Evolutionary conservation across 2,113 vertebrate genomes (phyloP), one percentile per base, ranked within the genome.

Genomic region (Erythrocebus patas): DNA sequence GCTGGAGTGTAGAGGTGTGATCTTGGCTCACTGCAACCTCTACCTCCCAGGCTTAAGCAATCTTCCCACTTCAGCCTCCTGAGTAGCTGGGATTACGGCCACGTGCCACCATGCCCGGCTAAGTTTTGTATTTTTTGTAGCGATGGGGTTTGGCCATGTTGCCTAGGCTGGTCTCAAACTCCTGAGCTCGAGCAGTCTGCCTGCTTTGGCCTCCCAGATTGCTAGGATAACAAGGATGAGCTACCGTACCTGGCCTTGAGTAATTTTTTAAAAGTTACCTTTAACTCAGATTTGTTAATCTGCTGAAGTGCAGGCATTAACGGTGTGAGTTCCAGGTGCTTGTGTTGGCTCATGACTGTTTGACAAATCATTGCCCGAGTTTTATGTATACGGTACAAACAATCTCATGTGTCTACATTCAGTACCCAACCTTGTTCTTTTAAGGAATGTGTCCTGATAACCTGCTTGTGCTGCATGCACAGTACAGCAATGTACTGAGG

Each of bases 231-330:
- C 32, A 68, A 32, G 16, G 30, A 68, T n/a, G 6, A 68, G 66
- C 66, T 35, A n/a, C 66, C 3, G 8, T 17, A 35, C 32, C 32
- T 68, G 66, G 66, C 66, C 32, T 30, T 12, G 18, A 38, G 50
- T 81, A 40, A 66, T 66, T 90, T 80, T 92, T 93, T 61, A n/a
- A 55, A 89, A 87, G 52, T 93, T 87, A 76, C 40, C 48, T 80
- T 93, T 88, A 73, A 87, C 43, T 94, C 52, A 17, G 16, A 45
- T 52, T 91, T 96, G 38, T 94, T 61, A 27, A 38, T 61, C 30
- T 66, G 6, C 64, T 57, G 40, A 87, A 80, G 6, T 52, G 30
- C 32, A 73, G 50, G 43, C 81, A 76, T 50, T 59, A 78, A 11
- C 25, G 59, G 16, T 83, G 2, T 30, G 18, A 78, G 55, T 59